Percentiles rank a stretch among this genome's conserved stretches.
These are phyloP conservation scores for Anthoptus insignis DNA, from an alignment of 2,888 invertebrate species.

Conservation along the genomic window DNA sequence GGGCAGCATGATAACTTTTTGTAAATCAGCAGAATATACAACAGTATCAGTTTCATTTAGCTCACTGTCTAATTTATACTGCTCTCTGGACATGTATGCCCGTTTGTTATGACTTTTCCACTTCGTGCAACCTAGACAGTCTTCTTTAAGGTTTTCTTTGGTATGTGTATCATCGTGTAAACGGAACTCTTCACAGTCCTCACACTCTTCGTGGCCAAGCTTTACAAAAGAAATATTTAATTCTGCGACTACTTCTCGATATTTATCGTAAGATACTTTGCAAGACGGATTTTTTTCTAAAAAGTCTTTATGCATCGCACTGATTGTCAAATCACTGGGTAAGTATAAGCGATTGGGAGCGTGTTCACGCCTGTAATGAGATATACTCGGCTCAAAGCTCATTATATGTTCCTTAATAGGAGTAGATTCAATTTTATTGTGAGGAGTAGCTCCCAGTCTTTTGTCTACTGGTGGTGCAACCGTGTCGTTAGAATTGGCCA, in stretches of 20 bases:
- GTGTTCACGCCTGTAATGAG: slow-evolving; percentile 49
- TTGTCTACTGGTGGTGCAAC: slow-evolving; percentile 33
- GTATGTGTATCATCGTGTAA: slow-evolving; percentile 38
- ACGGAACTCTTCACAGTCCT: slow-evolving; percentile 40
- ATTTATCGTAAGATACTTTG: slow-evolving; percentile 37
- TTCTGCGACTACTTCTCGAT: slow-evolving; percentile 32
- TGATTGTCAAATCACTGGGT: slow-evolving; percentile 35
- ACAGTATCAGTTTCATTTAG: too few species aligned
- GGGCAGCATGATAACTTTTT: slow-evolving; percentile 48
- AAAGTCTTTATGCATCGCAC: slow-evolving; percentile 36
- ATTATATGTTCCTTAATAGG: slow-evolving; percentile 40
- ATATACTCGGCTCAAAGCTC: slow-evolving; percentile 43
- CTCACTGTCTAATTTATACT: too few species aligned
- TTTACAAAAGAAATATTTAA: slow-evolving; percentile 42
- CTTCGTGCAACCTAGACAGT: slow-evolving; percentile 37
- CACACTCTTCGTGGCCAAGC: slow-evolving; percentile 43
- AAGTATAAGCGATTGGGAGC: slow-evolving; percentile 47
- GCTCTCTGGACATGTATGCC: too few species aligned
- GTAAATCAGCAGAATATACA: too few species aligned
- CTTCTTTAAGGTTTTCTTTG: slow-evolving; percentile 39
- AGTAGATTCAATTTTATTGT: slow-evolving; percentile 30
- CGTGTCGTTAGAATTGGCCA: slow-evolving; percentile 28
- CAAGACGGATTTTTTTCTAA: slow-evolving; percentile 26
- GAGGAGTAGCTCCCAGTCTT: slow-evolving; percentile 33
- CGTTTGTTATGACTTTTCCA: too few species aligned